Conservation (phyloP, 2,888 invertebrate genomes). For the Thera obeliscata region DNA sequence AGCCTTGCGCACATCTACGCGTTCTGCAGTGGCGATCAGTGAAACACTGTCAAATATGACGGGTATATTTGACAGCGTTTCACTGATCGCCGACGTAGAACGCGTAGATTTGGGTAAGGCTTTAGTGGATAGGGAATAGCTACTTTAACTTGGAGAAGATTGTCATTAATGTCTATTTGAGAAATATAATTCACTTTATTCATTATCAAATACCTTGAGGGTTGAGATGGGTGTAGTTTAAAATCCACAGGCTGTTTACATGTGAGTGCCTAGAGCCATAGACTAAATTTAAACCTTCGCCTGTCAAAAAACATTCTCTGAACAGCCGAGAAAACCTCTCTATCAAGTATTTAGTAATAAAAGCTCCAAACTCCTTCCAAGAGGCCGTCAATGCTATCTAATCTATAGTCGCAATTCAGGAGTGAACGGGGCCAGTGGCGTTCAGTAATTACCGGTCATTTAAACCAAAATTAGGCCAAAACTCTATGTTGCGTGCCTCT, state of each 20-base stretch:
- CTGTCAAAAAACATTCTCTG: too few species aligned
- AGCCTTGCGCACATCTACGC: not conserved
- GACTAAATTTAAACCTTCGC: too few species aligned
- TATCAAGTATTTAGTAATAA: constrained; percentile 11
- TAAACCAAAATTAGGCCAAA: constrained; percentile 70
- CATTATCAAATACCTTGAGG: too few species aligned
- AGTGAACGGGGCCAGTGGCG: constrained; percentile 48
- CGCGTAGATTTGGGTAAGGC: not conserved
- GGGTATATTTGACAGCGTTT: too few species aligned
- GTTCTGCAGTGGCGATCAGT: too few species aligned
- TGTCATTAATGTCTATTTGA: not conserved
- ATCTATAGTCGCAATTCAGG: constrained; percentile 42
- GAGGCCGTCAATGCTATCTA: constrained; percentile 36
- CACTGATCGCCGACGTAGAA: too few species aligned
- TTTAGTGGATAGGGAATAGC: not conserved
- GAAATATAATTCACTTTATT: too few species aligned
- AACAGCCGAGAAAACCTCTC: not conserved
- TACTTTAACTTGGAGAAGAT: not conserved
- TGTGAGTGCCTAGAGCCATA: too few species aligned
- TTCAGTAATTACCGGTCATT: constrained; percentile 55
- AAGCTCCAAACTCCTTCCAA: constrained; percentile 10
- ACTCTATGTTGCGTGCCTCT: constrained; percentile 63
- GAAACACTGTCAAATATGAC: too few species aligned
- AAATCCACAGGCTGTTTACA: too few species aligned
- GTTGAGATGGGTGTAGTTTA: too few species aligned